A percentile compares a stretch with the other conserved stretches of the same genome.
phyloP scores from a whole-genome alignment of 2,888 invertebrate species.

The Leptinotarsa rubiginosa region DNA sequence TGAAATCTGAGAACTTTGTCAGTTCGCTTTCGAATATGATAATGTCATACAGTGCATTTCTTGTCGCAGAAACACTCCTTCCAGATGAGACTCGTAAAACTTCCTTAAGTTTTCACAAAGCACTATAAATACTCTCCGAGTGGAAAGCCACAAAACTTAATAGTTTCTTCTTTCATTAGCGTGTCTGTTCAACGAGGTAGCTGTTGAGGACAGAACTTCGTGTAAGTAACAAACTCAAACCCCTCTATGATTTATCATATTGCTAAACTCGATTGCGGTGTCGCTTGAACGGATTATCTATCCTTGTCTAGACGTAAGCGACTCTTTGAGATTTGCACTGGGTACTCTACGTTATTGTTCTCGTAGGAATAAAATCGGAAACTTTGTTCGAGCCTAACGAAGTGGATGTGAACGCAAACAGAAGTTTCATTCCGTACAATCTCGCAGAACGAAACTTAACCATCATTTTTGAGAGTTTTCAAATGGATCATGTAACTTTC shows the following conservation, averaged over 20 bases:
- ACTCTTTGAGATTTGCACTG: background rate
- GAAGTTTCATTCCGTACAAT: background rate
- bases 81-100: background rate
- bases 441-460: background rate
- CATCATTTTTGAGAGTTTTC: background rate
- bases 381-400: background rate
- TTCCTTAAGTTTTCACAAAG: background rate
- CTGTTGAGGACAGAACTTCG: background rate
- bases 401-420: background rate
- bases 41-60: background rate
- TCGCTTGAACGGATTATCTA: background rate
- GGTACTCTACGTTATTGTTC: background rate
- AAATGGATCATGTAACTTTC: too few species aligned
- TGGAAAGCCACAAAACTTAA: background rate
- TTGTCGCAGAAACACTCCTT: background rate
- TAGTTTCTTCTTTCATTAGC: slow-evolving; percentile 8
- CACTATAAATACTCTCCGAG: background rate
- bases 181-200: background rate
- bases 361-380: background rate
- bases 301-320: background rate
- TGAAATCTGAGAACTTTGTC: background rate
- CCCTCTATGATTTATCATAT: background rate
- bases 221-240: background rate
- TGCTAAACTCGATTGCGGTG: background rate
- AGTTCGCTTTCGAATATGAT: background rate